These are phyloP conservation scores for Apodemia mormo DNA, from an alignment of 2,888 invertebrate species.

Conservation along the genomic window DNA sequence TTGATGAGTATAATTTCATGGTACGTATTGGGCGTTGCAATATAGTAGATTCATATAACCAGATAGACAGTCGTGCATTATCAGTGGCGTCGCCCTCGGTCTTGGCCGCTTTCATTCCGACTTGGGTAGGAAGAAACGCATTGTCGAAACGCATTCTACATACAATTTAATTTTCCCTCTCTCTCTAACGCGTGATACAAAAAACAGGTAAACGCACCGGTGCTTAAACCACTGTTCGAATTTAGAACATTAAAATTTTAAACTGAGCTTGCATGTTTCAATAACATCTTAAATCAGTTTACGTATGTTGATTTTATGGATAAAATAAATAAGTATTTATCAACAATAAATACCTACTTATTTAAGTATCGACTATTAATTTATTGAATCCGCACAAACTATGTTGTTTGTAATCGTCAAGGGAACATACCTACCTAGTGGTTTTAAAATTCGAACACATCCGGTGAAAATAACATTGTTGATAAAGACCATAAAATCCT, in stretches of 20 bases:
- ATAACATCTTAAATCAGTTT: conserved; percentile 10
- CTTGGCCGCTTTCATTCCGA: conserved; percentile 64
- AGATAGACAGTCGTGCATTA: conserved; percentile 77
- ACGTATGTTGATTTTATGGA: conserved; percentile 12
- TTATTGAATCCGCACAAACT: not conserved
- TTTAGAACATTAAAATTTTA: conserved; percentile 25
- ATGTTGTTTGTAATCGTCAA: not conserved
- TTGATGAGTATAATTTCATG: conserved; percentile 33
- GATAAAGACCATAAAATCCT: not conserved
- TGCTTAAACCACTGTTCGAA: conserved; percentile 30
- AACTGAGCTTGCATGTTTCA: conserved; percentile 2
- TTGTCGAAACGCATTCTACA: conserved; percentile 61
- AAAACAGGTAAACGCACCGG: conserved; percentile 65
- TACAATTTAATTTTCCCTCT: conserved; percentile 57
- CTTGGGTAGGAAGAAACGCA: conserved; percentile 60
- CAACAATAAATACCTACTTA: not conserved
- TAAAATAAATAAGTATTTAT: not conserved
- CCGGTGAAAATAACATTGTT: not conserved
- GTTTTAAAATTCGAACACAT: conserved; percentile 1
- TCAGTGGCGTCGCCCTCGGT: conserved; percentile 74
- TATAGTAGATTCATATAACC: conserved; percentile 69
- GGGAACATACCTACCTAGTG: not conserved
- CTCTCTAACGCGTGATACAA: conserved; percentile 59
- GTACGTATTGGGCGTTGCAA: conserved; percentile 42
- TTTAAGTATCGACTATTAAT: not conserved